Evolutionary conservation across 2,113 vertebrate genomes (phyloP).

Genomic region (Engraulis encrasicolus): DNA sequence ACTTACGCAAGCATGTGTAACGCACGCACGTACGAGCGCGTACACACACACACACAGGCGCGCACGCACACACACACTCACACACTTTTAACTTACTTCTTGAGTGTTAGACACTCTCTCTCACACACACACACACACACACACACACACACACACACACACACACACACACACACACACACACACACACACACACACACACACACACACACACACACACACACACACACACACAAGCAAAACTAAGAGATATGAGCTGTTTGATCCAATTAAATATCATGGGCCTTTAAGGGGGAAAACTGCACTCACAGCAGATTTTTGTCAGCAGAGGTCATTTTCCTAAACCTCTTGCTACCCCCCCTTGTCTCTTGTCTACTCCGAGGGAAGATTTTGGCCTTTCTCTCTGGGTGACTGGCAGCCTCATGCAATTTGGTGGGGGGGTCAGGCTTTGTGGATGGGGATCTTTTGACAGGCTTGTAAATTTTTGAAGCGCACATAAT

Average conservation of each 20-base stretch:
- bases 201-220: background rate
- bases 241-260: constrained; percentile 57
- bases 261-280: constrained; percentile 63
- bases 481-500: constrained; percentile 60
- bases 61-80: background rate
- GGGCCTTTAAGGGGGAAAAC: constrained; percentile 64
- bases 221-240: background rate
- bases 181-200: background rate
- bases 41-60: background rate
- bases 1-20: no score
- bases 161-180: background rate
- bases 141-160: background rate
- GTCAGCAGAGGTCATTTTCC: constrained; percentile 61
- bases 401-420: constrained; percentile 47
- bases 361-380: constrained; percentile 47
- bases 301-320: constrained; percentile 60
- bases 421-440: constrained; percentile 58
- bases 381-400: constrained; percentile 47
- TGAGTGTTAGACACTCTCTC: no score
- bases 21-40: background rate
- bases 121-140: background rate
- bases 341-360: constrained; percentile 42
- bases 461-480: constrained; percentile 61
- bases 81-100: no score
- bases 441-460: constrained; percentile 51